Conservation (phyloP, 2,113 vertebrate species). For the Falco punctatus region DNA sequence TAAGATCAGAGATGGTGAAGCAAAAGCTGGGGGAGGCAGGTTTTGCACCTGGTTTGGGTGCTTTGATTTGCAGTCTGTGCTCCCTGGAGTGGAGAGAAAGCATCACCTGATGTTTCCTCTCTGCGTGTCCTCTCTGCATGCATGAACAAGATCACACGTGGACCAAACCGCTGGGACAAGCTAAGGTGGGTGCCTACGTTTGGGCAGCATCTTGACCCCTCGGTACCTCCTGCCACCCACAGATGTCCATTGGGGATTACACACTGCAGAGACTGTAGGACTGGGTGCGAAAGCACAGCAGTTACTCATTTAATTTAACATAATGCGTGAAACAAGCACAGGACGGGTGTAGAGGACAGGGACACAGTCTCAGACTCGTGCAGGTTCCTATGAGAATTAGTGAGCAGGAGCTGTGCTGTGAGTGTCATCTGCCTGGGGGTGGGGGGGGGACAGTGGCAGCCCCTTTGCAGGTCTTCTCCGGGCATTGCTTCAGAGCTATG, state of each 20-base stretch:
- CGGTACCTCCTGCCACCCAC: neutral
- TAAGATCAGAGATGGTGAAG: neutral
- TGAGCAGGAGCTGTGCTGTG: neutral
- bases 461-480: neutral
- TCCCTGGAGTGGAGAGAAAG: neutral
- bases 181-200: neutral
- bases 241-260: neutral
- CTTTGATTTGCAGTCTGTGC: neutral
- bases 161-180: neutral
- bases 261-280: neutral
- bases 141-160: neutral
- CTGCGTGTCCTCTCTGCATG: neutral
- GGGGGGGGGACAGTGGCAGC: neutral
- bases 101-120: fast-evolving
- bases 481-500: neutral
- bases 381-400: neutral
- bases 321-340: neutral
- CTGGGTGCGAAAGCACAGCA: neutral
- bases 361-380: fast-evolving
- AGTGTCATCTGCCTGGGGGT: fast-evolving
- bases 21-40: neutral
- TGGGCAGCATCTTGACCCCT: neutral
- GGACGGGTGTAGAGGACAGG: neutral
- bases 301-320: neutral
- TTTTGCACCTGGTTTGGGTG: neutral